Percentiles rank a stretch among this genome's conserved stretches.
Evolutionary conservation across 2,113 vertebrate species (phyloP).

Genomic region (Haemorhous mexicanus): DNA sequence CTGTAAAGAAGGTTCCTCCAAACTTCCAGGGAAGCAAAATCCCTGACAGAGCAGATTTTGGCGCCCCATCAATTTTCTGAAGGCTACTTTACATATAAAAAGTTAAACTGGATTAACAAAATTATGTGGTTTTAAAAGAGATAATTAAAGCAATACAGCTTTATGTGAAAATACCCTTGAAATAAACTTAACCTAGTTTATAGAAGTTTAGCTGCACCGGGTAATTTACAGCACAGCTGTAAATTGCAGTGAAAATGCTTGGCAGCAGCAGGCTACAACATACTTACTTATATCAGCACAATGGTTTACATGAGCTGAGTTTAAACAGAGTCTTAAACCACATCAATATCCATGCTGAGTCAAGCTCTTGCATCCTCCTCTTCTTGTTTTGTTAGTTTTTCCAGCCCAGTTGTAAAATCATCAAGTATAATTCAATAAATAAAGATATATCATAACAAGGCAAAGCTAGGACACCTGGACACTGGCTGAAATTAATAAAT

Average conservation of each 20-base stretch:
- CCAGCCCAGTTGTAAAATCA: not conserved
- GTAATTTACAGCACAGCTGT: constrained; percentile 54
- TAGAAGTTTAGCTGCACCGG: constrained; percentile 38
- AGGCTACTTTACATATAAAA: constrained; percentile 63
- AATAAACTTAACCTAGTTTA: constrained; percentile 55
- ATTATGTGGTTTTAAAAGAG: constrained; percentile 53
- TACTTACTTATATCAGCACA: constrained; percentile 47
- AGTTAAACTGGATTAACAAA: constrained; percentile 59
- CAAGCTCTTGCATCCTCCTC: not conserved
- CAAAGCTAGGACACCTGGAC: not conserved
- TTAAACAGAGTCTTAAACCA: constrained; percentile 51
- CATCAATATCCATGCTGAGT: constrained; percentile 29
- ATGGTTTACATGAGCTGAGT: constrained; percentile 27
- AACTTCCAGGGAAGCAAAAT: not conserved
- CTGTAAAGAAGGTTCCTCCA: not conserved
- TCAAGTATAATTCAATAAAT: not conserved
- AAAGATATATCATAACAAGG: not conserved
- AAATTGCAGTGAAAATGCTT: constrained; percentile 45
- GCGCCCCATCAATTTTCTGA: not conserved
- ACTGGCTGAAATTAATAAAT: not conserved
- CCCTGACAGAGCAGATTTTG: constrained; percentile 20
- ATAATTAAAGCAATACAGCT: constrained; percentile 62
- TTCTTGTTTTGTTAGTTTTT: not conserved
- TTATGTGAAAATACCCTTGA: constrained; percentile 60
- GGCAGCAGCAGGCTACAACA: constrained; percentile 24